Evolutionary conservation across 2,888 invertebrate species (phyloP).

Genomic region (Pollenia labialis): DNA sequence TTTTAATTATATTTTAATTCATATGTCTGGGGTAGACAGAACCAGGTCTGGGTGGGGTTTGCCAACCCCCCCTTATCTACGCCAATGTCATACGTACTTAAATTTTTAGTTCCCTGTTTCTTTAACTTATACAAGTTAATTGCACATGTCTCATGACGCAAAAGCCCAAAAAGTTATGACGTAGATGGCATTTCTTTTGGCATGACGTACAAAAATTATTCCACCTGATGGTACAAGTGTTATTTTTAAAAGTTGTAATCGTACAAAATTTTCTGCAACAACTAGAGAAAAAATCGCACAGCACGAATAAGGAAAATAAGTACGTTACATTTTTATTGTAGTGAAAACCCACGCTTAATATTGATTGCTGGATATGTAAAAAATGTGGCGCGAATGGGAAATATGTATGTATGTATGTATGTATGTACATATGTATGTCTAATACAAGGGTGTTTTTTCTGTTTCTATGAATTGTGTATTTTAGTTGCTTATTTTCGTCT

Average conservation of each 20-base stretch:
- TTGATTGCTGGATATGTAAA: slow-evolving; percentile 42
- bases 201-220: slow-evolving; percentile 47
- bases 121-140: background rate
- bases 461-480: background rate
- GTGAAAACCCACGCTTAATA: slow-evolving; percentile 44
- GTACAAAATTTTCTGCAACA: background rate
- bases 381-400: background rate
- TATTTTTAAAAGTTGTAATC: slow-evolving; percentile 26
- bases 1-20: too few species aligned
- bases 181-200: slow-evolving; percentile 40
- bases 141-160: slow-evolving; percentile 54
- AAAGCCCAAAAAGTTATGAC: slow-evolving; percentile 57
- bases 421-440: too few species aligned
- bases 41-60: too few species aligned
- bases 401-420: too few species aligned
- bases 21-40: too few species aligned
- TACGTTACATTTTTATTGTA: slow-evolving; percentile 15
- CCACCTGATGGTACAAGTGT: slow-evolving; percentile 42
- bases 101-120: background rate
- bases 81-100: too few species aligned
- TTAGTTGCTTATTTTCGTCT: background rate
- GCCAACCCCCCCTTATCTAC: too few species aligned
- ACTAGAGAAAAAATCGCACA: background rate
- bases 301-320: slow-evolving; percentile 12
- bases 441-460: background rate